Evolutionary conservation across 2,797 vertebrate species (phyloP).

Genomic region (Betta splendens): DNA sequence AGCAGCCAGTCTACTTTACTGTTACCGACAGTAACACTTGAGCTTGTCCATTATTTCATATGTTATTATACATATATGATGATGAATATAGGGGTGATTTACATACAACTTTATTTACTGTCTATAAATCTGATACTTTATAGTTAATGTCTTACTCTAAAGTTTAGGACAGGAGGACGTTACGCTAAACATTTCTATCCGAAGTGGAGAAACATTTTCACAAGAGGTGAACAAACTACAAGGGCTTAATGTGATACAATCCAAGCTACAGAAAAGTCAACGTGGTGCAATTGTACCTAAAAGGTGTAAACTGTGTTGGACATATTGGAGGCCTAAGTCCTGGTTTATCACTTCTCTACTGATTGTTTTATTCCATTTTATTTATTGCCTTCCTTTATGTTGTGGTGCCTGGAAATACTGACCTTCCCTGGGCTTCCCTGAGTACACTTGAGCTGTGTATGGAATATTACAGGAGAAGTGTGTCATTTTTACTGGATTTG

Average conservation of each 20-base stretch:
- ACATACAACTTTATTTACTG: too few species aligned
- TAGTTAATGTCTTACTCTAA: too few species aligned
- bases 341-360: conserved; percentile 48
- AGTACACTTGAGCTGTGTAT: conserved; percentile 81
- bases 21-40: too few species aligned
- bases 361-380: conserved; percentile 27
- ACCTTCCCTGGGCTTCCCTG: conserved; percentile 81
- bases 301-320: conserved; percentile 37
- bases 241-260: conserved; percentile 17
- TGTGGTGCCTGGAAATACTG: conserved; percentile 79
- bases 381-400: conserved; percentile 71
- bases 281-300: conserved; percentile 22
- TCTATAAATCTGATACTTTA: too few species aligned
- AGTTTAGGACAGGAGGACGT: too few species aligned
- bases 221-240: not conserved
- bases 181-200: not conserved
- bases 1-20: conserved; percentile 16
- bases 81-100: too few species aligned
- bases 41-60: too few species aligned
- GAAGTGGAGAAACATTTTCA: too few species aligned
- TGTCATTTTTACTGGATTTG: conserved; percentile 74
- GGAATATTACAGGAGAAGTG: conserved; percentile 80
- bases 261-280: conserved; percentile 28
- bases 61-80: too few species aligned
- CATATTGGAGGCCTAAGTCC: conserved; percentile 36